Base-by-base conservation (phyloP, 1,140 invertebrate species). In the Hyposmocoma kahamanoa region DNA sequence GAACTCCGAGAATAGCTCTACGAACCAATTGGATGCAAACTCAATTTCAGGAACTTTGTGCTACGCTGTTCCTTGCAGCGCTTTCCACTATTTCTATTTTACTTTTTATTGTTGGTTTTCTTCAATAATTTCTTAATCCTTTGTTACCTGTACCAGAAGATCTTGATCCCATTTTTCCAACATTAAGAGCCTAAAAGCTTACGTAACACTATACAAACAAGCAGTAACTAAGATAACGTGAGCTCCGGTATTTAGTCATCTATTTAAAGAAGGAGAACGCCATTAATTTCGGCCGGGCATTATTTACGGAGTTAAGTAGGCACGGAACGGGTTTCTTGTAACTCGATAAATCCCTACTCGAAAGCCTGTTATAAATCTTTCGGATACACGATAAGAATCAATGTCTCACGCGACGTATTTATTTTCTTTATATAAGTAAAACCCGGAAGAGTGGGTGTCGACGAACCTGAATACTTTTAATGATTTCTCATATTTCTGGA, bases 221-320 rank as follows among this genome's bases (percentile, higher is more conserved):
- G 57, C 51, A 53, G 66, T 64, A 69, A 74, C 69, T 62, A 53
- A 75, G 71, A 78, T 83, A 80, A 65, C 81, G 77, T 82, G 81
- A 67, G 68, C 62, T 53, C 51, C 44, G 65, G 71, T 80, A 80
- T 80, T 83, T 76, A 83, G 69, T 83, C 81, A 84, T 84, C 78
- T 84, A 82, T 84, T 83, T 84, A 76, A 80, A 75, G 72, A 83
- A 81, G 66, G 72, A 75, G 72, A 76, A 74, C 63, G 67, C 70
- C 81, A 80, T 84, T 72, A 78, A 81, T 83, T 80, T 78, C 56
- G 68, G 62, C 44, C 45, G 65, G 42, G 62, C 73, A 78, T 83
- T 83, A 84, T 84, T 84, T 84, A 83, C 73, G 67, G 68, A 78
- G 71, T 64, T 72, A 72, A 79, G 78, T 76, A 85, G 81, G 70